These are phyloP conservation scores for Philereme transversata DNA, from an alignment of 2,888 invertebrate species.

Conservation along the genomic window DNA sequence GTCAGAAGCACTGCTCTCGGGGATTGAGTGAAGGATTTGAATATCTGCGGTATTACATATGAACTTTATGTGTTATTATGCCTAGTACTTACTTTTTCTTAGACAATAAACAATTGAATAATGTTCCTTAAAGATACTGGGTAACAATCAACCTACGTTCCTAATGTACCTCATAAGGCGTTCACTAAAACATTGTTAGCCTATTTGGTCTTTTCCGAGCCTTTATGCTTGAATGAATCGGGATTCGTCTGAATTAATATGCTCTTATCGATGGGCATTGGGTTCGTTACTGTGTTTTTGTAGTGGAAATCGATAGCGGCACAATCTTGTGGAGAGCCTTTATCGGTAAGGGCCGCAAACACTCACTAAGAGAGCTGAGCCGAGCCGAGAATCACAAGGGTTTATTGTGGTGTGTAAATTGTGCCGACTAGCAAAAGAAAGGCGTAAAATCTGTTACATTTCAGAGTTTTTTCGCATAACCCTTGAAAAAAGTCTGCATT, in stretches of 20 bases:
- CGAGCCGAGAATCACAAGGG: conserved; percentile 23
- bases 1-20: no score
- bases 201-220: conserved; percentile 23
- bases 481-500: not conserved
- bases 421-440: conserved; percentile 7
- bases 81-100: no score
- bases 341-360: conserved; percentile 48
- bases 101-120: no score
- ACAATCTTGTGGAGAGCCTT: conserved; percentile 58
- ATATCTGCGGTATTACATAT: no score
- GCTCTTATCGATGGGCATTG: conserved; percentile 49
- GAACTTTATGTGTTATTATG: no score
- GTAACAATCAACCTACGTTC: not conserved
- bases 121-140: not conserved
- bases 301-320: conserved; percentile 68
- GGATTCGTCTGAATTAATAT: conserved; percentile 43
- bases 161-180: not conserved
- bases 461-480: not conserved
- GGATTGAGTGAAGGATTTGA: no score
- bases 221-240: conserved; percentile 35
- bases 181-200: not conserved
- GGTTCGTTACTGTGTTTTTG: conserved; percentile 62
- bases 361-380: conserved; percentile 38
- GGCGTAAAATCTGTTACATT: conserved; percentile 6
- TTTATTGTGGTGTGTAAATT: conserved; percentile 25